Base-by-base conservation (phyloP, 2,797 vertebrate genomes). In the Oceanodroma leucorhoa region DNA sequence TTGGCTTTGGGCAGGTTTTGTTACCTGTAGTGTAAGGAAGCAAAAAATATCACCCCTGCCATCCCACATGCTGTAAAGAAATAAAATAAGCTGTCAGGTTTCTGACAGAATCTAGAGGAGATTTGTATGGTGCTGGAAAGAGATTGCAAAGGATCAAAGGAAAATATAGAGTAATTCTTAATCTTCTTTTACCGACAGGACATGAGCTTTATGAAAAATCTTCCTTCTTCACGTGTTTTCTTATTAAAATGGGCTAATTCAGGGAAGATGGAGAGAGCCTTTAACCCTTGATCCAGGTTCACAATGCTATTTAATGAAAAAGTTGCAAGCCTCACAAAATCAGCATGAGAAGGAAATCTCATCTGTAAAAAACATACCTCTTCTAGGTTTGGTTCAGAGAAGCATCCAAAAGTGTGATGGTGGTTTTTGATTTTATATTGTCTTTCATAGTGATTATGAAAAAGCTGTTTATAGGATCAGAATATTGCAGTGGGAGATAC, bases 101-200 rank as follows among this genome's bases (percentile, higher is more conserved):
- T 87, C 83, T 94, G 51, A 14, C n/a, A 77, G 38, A 69, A 72
- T 67, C 61, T 79, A 51, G 27, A 30, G n/a, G 34, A 88, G 83
- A 55, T 82, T 76, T 89, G 18, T 55, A 5, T 45, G 48, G 36
- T 77, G 53, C 40, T 76, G 70, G 80, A 73, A 69, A 48, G 16
- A 86, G 50, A 90, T 65, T 90, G 83, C 46, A 86, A 57, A 61
- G 43, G 66, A 94, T 95, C 77, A 87, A 90, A 93, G 51, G 32
- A 91, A 90, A 95, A 55, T 82, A 41, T 0, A 23, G 27, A 83
- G 40, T 69, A 72, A 58, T 89, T 66, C 40, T 76, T 95, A 93
- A 92, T 93, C 90, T 87, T 85, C 70, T 73, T 69, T 83, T 61
- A 81, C 12, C 43, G 77, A 16, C 7, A 82, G 51, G 46, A 67